Percentiles rank a stretch among this genome's conserved stretches.
Conservation (phyloP, 2,797 vertebrate genomes). For the Zalophus californianus region DNA sequence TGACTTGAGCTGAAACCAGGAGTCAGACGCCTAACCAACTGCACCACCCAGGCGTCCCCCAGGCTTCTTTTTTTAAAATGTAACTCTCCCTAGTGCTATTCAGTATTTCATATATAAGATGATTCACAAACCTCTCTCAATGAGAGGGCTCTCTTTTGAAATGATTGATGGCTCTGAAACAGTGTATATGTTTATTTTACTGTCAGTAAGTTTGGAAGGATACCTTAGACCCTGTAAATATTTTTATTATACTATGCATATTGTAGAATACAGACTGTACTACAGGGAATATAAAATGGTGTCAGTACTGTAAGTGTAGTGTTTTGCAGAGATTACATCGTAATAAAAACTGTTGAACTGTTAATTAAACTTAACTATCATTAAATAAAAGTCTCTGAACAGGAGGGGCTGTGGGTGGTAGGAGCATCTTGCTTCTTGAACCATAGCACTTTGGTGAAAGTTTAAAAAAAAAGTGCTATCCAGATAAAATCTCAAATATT, state of each 20-base stretch:
- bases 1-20: background rate
- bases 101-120: background rate
- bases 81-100: background rate
- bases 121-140: background rate
- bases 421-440: background rate
- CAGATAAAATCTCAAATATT: background rate
- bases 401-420: background rate
- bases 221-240: background rate
- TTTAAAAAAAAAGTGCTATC: background rate
- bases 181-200: background rate
- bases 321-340: background rate
- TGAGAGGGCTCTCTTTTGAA: background rate
- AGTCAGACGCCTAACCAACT: background rate
- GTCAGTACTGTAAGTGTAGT: background rate
- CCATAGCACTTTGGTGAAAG: background rate
- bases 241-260: slow-evolving; percentile 15
- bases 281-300: background rate
- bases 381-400: background rate
- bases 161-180: background rate
- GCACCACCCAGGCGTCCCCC: background rate
- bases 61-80: background rate
- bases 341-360: background rate
- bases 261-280: background rate
- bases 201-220: background rate
- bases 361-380: slow-evolving; percentile 26